Conservation (phyloP, 2,797 vertebrate genomes). For the Leptodactylus fallax region DNA sequence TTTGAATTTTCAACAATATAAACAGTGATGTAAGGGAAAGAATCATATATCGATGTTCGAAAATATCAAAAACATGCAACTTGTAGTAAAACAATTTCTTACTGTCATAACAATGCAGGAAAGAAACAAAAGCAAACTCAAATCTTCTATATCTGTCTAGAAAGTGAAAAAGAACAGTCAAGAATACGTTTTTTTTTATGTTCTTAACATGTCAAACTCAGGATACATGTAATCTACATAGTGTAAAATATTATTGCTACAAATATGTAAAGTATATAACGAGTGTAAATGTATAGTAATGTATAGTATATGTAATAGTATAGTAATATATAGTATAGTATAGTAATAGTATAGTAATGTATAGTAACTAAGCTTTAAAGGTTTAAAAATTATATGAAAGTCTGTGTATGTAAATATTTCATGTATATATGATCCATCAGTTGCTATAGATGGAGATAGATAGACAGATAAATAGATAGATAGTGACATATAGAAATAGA, state of each 20-base stretch:
- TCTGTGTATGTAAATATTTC: background rate
- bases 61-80: too few species aligned
- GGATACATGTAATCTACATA: background rate
- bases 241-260: background rate
- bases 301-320: too few species aligned
- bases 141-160: background rate
- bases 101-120: background rate
- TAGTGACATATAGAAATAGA: background rate
- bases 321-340: too few species aligned
- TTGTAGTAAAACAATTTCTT: background rate
- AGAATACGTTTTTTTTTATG: background rate
- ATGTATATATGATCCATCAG: background rate
- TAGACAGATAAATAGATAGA: background rate
- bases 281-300: background rate
- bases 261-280: background rate
- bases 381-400: background rate
- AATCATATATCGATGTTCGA: too few species aligned
- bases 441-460: background rate
- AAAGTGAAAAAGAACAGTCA: background rate
- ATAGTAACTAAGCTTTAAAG: too few species aligned
- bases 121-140: background rate
- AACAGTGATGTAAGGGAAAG: too few species aligned
- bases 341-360: too few species aligned
- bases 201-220: background rate
- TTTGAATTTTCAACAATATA: too few species aligned